These are phyloP conservation scores for Cryptophagus acutangulus DNA, from an alignment of 2,888 invertebrate species.

Conservation along the genomic window DNA sequence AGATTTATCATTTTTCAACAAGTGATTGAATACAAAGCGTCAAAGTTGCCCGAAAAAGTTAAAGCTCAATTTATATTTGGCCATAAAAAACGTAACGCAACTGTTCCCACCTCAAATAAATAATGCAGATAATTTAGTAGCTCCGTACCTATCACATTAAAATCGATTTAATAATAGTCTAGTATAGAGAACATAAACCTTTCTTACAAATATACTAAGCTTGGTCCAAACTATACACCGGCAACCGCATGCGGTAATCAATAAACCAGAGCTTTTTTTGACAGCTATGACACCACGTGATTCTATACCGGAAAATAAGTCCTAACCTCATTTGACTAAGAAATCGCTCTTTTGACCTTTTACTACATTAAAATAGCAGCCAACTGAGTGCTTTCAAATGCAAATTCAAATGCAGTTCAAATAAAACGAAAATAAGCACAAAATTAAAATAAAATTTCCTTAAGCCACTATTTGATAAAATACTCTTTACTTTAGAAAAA, in stretches of 20 bases:
- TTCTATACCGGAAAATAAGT: conserved; percentile 11
- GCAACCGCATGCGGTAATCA: conserved; percentile 29
- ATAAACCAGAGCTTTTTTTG: conserved; percentile 21
- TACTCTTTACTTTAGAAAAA: too few relatives aligned
- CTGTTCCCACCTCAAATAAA: conserved; percentile 10
- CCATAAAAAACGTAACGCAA: background rate
- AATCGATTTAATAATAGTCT: conserved; percentile 33
- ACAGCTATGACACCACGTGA: conserved; percentile 26
- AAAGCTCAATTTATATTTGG: background rate
- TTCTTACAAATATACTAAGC: too few relatives aligned
- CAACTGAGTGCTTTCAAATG: too few relatives aligned
- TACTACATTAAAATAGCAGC: too few relatives aligned
- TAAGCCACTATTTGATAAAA: too few relatives aligned
- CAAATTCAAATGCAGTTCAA: too few relatives aligned
- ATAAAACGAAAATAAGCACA: too few relatives aligned
- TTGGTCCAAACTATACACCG: conserved; percentile 15
- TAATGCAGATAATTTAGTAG: conserved; percentile 27
- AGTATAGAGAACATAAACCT: too few relatives aligned
- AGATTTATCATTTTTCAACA: too few relatives aligned
- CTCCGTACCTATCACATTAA: conserved; percentile 36
- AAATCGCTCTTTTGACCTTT: too few relatives aligned
- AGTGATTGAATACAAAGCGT: too few relatives aligned
- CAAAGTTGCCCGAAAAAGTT: background rate
- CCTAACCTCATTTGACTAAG: conserved; percentile 20
- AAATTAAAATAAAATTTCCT: too few relatives aligned